Percentiles rank a stretch among this genome's conserved stretches.
These are phyloP conservation scores for Brachyistius frenatus DNA, from an alignment of 2,113 vertebrate species.

Conservation along the genomic window DNA sequence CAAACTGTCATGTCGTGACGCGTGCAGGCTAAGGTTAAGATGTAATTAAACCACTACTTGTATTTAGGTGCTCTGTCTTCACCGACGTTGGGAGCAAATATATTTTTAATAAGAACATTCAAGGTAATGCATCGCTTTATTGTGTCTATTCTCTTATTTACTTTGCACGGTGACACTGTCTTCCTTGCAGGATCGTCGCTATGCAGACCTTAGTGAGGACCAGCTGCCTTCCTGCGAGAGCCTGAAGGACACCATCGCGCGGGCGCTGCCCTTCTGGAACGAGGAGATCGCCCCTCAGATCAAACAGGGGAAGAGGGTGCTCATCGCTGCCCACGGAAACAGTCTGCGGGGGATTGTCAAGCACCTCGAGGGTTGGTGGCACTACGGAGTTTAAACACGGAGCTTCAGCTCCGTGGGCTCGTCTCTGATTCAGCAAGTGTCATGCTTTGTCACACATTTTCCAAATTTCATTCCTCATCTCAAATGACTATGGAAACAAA, in stretches of 20 bases:
- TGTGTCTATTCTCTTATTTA: neutral
- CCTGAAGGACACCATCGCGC: conserved; percentile 93
- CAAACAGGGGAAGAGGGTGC: conserved; percentile 90
- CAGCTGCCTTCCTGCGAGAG: conserved; percentile 92
- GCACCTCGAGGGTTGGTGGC: conserved; percentile 86
- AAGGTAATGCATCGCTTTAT: neutral
- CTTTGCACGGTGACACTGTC: neutral
- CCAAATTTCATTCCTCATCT: no score
- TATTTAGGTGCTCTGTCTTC: neutral
- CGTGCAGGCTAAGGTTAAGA: neutral
- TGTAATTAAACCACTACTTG: neutral
- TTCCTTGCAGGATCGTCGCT: conserved; percentile 87
- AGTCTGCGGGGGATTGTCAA: conserved; percentile 94
- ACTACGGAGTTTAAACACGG: neutral
- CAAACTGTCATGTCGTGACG: conserved; percentile 18
- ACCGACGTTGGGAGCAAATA: no score
- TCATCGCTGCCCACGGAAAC: conserved; percentile 94
- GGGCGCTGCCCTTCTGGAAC: conserved; percentile 93
- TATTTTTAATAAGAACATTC: neutral
- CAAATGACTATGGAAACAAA: no score
- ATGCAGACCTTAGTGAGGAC: conserved; percentile 82
- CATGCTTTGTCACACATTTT: no score
- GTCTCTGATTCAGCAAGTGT: no score
- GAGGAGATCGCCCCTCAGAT: conserved; percentile 91
- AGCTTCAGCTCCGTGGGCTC: no score